Evolutionary conservation across 2,113 vertebrate genomes (phyloP).

Genomic region (Cygnus atratus): DNA sequence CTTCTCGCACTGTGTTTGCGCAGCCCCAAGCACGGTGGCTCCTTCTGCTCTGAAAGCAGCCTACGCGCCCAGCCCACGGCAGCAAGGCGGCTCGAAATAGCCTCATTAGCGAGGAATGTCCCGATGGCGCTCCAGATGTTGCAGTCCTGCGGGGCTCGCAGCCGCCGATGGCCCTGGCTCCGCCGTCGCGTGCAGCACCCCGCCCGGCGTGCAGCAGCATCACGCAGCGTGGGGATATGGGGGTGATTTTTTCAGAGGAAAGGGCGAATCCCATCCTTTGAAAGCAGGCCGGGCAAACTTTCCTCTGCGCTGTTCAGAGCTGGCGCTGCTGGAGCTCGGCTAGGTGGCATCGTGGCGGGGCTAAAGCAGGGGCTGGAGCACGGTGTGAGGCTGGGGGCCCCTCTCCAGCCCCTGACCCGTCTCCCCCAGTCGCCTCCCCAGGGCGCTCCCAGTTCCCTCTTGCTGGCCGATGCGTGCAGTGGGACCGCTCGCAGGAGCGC

Average conservation of each 20-base stretch:
- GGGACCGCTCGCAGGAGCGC: not conserved
- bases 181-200: not conserved
- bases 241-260: not conserved
- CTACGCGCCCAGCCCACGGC: rapidly evolving
- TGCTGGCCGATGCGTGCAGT: not conserved
- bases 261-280: not conserved
- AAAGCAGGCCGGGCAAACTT: not conserved
- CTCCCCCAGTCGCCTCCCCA: rapidly evolving
- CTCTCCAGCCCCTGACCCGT: not conserved
- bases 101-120: not conserved
- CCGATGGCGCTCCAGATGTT: not conserved
- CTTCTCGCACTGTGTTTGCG: rapidly evolving
- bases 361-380: not conserved
- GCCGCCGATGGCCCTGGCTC: not conserved
- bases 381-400: rapidly evolving
- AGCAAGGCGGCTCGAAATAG: not conserved
- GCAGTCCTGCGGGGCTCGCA: not conserved
- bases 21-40: not conserved
- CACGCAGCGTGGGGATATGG: not conserved
- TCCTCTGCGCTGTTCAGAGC: not conserved
- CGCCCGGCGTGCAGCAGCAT: not conserved
- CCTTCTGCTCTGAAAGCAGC: not conserved
- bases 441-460: not conserved
- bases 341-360: rapidly evolving
- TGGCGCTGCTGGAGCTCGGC: rapidly evolving